Percentiles rank a stretch among this genome's conserved stretches.
Conservation (phyloP, 2,797 vertebrate genomes). For the Sitta carolinensis region DNA sequence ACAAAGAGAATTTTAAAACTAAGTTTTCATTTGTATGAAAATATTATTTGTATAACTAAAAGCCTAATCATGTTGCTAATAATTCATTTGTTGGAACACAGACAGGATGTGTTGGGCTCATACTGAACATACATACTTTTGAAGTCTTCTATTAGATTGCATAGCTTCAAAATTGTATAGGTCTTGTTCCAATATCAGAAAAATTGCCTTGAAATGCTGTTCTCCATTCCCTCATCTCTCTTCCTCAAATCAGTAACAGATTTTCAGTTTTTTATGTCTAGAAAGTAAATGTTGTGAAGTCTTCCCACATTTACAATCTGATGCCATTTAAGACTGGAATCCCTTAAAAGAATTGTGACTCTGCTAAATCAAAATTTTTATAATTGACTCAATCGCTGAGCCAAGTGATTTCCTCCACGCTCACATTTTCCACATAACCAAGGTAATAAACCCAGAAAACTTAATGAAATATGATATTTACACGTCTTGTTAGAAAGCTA, state of each 20-base stretch:
- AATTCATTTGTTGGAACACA: neutral
- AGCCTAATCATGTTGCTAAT: neutral
- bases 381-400: neutral
- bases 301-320: neutral
- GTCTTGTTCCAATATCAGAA: neutral
- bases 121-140: neutral
- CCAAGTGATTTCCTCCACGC: neutral
- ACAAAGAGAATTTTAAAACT: neutral
- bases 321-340: neutral
- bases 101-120: neutral
- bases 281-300: neutral
- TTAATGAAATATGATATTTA: neutral
- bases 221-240: neutral
- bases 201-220: neutral
- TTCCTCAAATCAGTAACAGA: neutral
- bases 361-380: neutral
- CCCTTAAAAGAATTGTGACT: neutral
- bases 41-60: neutral
- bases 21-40: neutral
- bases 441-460: neutral
- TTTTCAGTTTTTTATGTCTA: neutral
- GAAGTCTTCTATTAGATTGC: neutral
- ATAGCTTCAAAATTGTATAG: neutral
- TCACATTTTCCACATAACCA: neutral
- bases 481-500: neutral